Base-by-base conservation (phyloP, 2,888 invertebrate species). In the Epicampocera succincta region DNA sequence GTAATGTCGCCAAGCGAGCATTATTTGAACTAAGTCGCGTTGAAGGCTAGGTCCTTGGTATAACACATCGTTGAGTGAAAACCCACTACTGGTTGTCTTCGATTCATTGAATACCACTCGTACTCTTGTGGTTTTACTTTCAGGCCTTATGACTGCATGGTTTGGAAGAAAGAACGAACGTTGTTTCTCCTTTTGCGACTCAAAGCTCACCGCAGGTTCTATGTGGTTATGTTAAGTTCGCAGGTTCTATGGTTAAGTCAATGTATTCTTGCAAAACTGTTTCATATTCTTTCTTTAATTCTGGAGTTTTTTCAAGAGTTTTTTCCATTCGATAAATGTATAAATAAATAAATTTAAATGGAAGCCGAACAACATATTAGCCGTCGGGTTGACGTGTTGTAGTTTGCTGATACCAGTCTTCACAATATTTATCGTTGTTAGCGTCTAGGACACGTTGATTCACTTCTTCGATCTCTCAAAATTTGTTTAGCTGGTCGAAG, bases 21-120 rank as follows among this genome's bases (percentile, higher is more conserved):
- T 21, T 0, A 84, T 12, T n/a, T 52, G 48, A 13, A 58, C 80
- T 1, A 84, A 13, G 19, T 84, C 83, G 0, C 17, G 33, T 65
- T 85, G 83, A 29, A 85, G 78, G 2, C 61, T 54, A 0, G 84
- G 80, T 3, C 83, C 84, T 13, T 73, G 50, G 15, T 82, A 48
- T 9, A 83, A 33, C 0, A 71, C 54, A 29, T 81, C 79, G 19
- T 85, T 85, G 0, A 84, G 54, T 0, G 75, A 82, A 4, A 38
- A 19, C 0, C 84, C 78, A 8, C 74, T 80, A 4, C 48, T 42
- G 6, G 81, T 71, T 66, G 69, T n/a, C 2, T 66, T 65, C 1
- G 84, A 85, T 0, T 83, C 84, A 29, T 85, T 82, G 40, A 86
- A 85, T 0, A 84, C 84, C 1, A 85, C 80, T 11, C 79, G 44